These are phyloP conservation scores for Hyles euphorbiae DNA, from an alignment of 1,140 invertebrate genomes.

Conservation along the genomic window DNA sequence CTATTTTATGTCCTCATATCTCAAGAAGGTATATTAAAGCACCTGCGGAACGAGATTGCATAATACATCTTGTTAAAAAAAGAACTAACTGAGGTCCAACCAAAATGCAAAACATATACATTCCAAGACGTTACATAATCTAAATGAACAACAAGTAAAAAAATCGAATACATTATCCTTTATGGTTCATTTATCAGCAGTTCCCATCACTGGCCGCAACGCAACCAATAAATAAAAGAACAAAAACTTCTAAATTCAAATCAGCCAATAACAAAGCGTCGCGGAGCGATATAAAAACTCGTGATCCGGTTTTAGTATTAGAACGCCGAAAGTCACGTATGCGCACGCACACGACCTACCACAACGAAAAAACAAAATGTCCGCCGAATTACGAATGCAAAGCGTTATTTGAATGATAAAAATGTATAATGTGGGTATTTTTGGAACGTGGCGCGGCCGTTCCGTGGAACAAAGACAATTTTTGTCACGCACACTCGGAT, in stretches of 20 bases:
- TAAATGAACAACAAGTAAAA: no score
- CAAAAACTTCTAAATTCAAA: slow-evolving; percentile 8
- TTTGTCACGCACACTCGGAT: slow-evolving; percentile 44
- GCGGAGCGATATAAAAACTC: slow-evolving; percentile 6
- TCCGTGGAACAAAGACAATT: slow-evolving; percentile 40
- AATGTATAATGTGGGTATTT: slow-evolving; percentile 36
- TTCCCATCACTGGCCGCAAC: not conserved
- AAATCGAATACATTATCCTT: no score
- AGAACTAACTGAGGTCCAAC: no score
- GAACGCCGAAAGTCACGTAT: slow-evolving; percentile 41
- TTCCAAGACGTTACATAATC: no score
- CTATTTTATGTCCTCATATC: no score
- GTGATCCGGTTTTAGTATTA: slow-evolving; percentile 47
- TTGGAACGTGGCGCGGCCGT: slow-evolving; percentile 26
- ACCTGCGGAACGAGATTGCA: no score
- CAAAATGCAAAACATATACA: no score
- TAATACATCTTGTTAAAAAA: no score
- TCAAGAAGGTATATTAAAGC: no score
- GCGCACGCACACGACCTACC: slow-evolving; percentile 51
- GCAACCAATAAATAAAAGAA: slow-evolving; percentile 20
- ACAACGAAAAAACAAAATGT: slow-evolving; percentile 26
- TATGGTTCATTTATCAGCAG: no score
- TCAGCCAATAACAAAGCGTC: slow-evolving; percentile 4
- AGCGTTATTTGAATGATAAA: slow-evolving; percentile 13
- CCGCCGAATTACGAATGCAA: not conserved